Evolutionary conservation across 2,797 vertebrate genomes (phyloP), one percentile per base, ranked within the genome.

Genomic region (Helostoma temminkii): DNA sequence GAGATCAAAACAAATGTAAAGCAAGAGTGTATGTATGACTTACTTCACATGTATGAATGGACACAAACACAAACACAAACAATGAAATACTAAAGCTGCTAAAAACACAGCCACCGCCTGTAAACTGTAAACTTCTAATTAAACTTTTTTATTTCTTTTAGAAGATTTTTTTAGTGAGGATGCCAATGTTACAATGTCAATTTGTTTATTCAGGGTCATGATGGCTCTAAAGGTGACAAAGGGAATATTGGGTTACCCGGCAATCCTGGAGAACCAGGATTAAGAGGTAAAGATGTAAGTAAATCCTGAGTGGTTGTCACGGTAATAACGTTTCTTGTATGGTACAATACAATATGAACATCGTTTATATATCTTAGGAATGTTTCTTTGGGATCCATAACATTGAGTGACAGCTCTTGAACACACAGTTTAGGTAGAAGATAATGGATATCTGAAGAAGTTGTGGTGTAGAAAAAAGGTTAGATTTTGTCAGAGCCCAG

Each of bases 221-320:
- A 88, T 54, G 95, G 95, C 30, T 82, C 6, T 12, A 95, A 94
- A 78, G 96, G 96, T 12, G 89, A 94, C 5, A 95, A 93, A 61
- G 96, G 96, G 15, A 80, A 74, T 34, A 25, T 81, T 45, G 95
- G 95, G 36, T 73, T 82, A 34, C 69, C 90, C 18, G 96, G 95
- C 73, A 93, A 91, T 81, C 74, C 93, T 74, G 96, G 95, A 83
- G 66, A 91, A 71, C 80, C 93, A 24, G 95, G 96, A 92, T 94
- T 96, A 95, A 97, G 95, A 96, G 96, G 96, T 96, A 95, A 96
- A 96, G 96, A 96, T 95, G 96, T 97, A 96, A 97, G 96, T 96
- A 96, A 94, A 94, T 93, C 91, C 58, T 82, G 76, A 83, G 83
- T 79, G 76, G 83, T 71, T 82, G 76, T 81, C 76, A 74, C 58